phyloP scores from a whole-genome alignment of 2,888 invertebrate genomes.

The Brachycybe producta region DNA sequence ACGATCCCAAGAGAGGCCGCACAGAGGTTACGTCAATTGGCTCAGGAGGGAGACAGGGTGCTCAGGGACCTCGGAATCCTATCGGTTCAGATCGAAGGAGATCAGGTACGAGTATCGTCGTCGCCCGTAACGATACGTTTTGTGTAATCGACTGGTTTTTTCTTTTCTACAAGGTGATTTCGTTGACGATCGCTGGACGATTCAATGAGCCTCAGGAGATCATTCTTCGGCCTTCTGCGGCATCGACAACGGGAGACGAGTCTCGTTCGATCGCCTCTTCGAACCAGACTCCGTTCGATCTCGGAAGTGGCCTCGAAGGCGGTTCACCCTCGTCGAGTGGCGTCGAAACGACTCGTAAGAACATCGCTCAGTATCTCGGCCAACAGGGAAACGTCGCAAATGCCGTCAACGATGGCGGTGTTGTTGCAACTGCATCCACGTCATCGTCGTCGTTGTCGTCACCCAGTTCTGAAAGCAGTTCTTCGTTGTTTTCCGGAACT shows the following conservation, averaged over 20 bases:
- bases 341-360: constrained; percentile 32
- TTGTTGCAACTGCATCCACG: constrained; percentile 16
- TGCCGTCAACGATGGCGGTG: too few species aligned
- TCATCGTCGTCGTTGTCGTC: neutral
- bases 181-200: constrained; percentile 48
- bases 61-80: constrained; percentile 84
- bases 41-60: constrained; percentile 76
- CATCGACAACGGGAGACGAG: constrained; percentile 35
- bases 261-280: constrained; percentile 15
- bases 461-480: neutral
- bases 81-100: constrained; percentile 72
- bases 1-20: constrained; percentile 95
- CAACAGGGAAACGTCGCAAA: constrained; percentile 28
- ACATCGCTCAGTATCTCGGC: constrained; percentile 33
- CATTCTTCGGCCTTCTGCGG: constrained; percentile 46
- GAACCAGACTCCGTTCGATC: constrained; percentile 23
- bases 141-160: neutral
- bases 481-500: neutral
- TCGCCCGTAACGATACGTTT: neutral
- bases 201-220: constrained; percentile 59
- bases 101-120: constrained; percentile 31
- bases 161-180: constrained; percentile 40
- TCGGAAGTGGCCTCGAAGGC: too few species aligned
- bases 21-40: constrained; percentile 74
- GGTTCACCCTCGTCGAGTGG: constrained; percentile 29